phyloP scores from a whole-genome alignment of 2,797 vertebrate genomes.

The Simalia tracyae region DNA sequence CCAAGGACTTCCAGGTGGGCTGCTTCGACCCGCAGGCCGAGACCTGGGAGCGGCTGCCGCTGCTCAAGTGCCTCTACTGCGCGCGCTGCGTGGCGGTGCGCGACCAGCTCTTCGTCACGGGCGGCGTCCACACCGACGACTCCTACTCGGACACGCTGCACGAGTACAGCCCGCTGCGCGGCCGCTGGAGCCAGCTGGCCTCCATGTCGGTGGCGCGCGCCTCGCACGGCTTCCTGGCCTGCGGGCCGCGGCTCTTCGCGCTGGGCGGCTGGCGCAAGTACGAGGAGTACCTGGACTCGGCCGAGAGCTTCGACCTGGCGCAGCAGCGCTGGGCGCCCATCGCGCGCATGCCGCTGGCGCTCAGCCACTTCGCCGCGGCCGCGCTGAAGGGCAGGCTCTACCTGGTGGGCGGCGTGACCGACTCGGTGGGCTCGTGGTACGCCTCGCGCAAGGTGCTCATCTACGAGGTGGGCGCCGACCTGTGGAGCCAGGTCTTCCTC shows the following conservation, averaged over 20 bases:
- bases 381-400: slow-evolving; percentile 77
- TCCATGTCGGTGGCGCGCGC: slow-evolving; percentile 77
- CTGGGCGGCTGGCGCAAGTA: slow-evolving; percentile 80
- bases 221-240: slow-evolving; percentile 79
- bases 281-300: slow-evolving; percentile 76
- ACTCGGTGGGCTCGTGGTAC: slow-evolving; percentile 71
- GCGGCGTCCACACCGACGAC: slow-evolving; percentile 78
- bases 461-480: slow-evolving; percentile 76
- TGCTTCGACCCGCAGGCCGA: slow-evolving; percentile 40
- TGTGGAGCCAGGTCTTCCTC: slow-evolving; percentile 79
- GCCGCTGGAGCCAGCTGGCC: slow-evolving; percentile 78
- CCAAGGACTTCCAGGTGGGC: slow-evolving; percentile 69
- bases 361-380: slow-evolving; percentile 79
- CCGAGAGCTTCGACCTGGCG: slow-evolving; percentile 75
- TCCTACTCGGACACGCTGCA: slow-evolving; percentile 78
- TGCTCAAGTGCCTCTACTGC: slow-evolving; percentile 78
- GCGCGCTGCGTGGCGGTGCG: slow-evolving; percentile 80
- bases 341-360: slow-evolving; percentile 70
- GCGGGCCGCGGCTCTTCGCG: slow-evolving; percentile 75
- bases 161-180: slow-evolving; percentile 78
- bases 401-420: slow-evolving; percentile 80
- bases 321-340: slow-evolving; percentile 65
- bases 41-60: slow-evolving; percentile 81
- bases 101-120: slow-evolving; percentile 78
- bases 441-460: slow-evolving; percentile 82